phyloP scores from a whole-genome alignment of 1,140 invertebrate species.

The Scaptomyza pallida region DNA sequence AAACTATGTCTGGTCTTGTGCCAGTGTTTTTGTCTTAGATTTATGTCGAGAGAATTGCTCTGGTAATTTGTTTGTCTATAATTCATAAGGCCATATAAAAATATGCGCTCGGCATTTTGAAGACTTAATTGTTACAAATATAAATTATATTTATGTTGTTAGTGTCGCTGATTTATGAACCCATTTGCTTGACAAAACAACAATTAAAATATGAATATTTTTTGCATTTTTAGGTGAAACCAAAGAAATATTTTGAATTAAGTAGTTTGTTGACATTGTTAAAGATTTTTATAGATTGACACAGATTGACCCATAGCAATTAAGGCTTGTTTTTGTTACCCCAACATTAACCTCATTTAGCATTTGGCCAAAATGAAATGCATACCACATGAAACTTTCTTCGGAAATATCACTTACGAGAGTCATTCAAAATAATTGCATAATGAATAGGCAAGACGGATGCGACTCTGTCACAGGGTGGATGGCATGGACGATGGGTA shows the following conservation, averaged over 20 bases:
- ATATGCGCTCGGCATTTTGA: slow-evolving; percentile 47
- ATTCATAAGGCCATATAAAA: slow-evolving; percentile 42
- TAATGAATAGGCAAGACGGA: slow-evolving; percentile 69
- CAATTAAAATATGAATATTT: background rate
- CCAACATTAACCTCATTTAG: slow-evolving; percentile 9
- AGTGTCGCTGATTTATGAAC: slow-evolving; percentile 20
- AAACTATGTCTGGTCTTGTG: slow-evolving; percentile 9
- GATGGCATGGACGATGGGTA: too few relatives aligned
- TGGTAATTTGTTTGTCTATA: slow-evolving; percentile 30
- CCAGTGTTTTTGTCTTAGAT: slow-evolving; percentile 28
- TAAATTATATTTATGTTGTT: slow-evolving; percentile 43
- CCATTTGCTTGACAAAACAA: background rate
- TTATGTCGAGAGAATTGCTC: slow-evolving; percentile 38
- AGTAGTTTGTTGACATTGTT: background rate
- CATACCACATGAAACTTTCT: slow-evolving; percentile 26
- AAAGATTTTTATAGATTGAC: too few relatives aligned
- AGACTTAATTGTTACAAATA: slow-evolving; percentile 62
- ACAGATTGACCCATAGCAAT: background rate
- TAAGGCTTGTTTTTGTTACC: too few relatives aligned
- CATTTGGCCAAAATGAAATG: slow-evolving; percentile 24
- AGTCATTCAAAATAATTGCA: slow-evolving; percentile 82
- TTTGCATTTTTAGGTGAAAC: background rate
- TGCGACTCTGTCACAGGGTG: background rate
- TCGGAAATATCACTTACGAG: slow-evolving; percentile 77
- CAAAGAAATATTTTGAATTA: background rate